phyloP scores from a whole-genome alignment of 2,797 vertebrate species.

The Centropyge bicolor region DNA sequence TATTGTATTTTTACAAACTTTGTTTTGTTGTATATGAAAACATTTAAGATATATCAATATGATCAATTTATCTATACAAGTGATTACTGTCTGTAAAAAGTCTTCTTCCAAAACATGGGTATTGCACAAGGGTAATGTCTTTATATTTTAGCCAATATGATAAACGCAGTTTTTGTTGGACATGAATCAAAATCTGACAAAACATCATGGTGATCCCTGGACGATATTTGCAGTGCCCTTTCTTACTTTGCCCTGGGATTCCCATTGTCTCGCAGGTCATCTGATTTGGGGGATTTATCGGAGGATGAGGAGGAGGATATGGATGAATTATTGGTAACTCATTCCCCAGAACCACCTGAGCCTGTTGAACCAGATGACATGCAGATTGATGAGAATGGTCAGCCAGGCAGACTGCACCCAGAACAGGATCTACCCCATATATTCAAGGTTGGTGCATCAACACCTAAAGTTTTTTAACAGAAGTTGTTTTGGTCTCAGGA shows the following conservation, averaged over 20 bases:
- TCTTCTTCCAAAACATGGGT: neutral
- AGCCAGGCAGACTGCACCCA: slow-evolving; percentile 66
- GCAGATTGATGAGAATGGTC: slow-evolving; percentile 49
- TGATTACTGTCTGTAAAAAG: neutral
- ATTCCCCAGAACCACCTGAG: slow-evolving; percentile 78
- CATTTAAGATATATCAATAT: neutral
- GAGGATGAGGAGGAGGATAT: slow-evolving; percentile 31
- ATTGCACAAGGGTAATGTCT: neutral
- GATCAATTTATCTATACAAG: neutral
- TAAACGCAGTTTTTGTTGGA: neutral
- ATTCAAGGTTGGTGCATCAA: slow-evolving; percentile 68
- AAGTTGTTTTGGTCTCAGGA: neutral
- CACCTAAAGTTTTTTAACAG: neutral
- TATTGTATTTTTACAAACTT: too few species aligned
- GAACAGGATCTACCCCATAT: slow-evolving; percentile 73
- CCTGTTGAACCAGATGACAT: slow-evolving; percentile 54
- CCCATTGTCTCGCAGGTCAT: slow-evolving; percentile 41
- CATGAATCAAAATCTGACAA: neutral
- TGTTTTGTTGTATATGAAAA: neutral
- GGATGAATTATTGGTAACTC: slow-evolving; percentile 30
- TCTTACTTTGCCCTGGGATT: neutral
- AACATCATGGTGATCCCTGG: neutral
- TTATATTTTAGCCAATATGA: neutral
- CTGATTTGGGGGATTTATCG: neutral
- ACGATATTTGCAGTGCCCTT: neutral